Percentiles rank a stretch among this genome's conserved stretches.
Evolutionary conservation across 2,888 invertebrate species (phyloP).

Genomic region (Philhelius pedissequus): DNA sequence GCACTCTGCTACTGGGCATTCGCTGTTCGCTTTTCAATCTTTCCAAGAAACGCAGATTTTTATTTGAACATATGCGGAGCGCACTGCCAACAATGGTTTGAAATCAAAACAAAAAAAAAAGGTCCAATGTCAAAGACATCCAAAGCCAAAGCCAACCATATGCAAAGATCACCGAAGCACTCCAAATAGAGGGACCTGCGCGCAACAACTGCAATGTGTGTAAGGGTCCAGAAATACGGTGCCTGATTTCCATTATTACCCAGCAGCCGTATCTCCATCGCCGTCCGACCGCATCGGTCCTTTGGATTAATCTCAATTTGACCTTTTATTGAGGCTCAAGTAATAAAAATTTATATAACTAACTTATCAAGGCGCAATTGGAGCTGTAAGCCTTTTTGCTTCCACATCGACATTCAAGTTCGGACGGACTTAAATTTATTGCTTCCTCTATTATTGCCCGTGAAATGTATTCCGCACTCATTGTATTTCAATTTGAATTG

Average conservation of each 20-base stretch:
- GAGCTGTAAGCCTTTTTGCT: background rate
- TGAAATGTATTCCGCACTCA: slow-evolving; percentile 30
- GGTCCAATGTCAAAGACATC: slow-evolving; percentile 53
- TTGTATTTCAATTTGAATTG: slow-evolving; percentile 59
- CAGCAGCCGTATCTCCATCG: slow-evolving; percentile 3
- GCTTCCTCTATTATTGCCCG: slow-evolving; percentile 46
- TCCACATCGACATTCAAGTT: slow-evolving; percentile 4
- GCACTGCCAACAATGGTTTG: slow-evolving; percentile 9
- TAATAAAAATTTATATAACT: slow-evolving; percentile 66
- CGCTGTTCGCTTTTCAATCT: background rate
- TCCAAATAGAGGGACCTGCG: slow-evolving; percentile 37
- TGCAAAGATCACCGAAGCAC: slow-evolving; percentile 24
- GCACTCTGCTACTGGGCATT: background rate
- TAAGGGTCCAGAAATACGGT: background rate
- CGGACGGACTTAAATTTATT: slow-evolving; percentile 48
- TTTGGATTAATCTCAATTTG: slow-evolving; percentile 38
- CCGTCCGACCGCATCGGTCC: too few relatives aligned
- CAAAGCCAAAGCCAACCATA: slow-evolving; percentile 45
- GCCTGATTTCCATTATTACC: slow-evolving; percentile 29
- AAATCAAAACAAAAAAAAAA: slow-evolving; percentile 24
- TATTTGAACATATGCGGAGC: slow-evolving; percentile 30
- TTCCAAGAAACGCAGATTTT: slow-evolving; percentile 58
- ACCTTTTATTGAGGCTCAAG: slow-evolving; percentile 51
- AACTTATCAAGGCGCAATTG: slow-evolving; percentile 41
- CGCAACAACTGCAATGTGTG: slow-evolving; percentile 36